Evolutionary conservation across 2,113 vertebrate species (phyloP), one percentile per base, ranked within the genome.

Genomic region (Fulmarus glacialis): DNA sequence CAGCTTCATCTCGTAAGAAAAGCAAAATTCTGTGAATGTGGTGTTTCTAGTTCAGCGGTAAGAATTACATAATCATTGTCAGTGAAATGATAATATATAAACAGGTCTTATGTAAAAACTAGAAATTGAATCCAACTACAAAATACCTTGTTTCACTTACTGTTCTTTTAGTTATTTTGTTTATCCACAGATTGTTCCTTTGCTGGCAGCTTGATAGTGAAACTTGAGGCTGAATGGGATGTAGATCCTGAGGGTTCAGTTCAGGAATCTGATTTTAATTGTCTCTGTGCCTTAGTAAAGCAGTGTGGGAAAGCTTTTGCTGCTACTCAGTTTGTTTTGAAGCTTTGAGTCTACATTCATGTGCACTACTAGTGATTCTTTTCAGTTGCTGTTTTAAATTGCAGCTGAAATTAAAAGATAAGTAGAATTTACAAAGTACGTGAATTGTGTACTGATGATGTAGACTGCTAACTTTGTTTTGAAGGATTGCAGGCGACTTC

Each of bases 401-500:
- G 3, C n/a, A 30, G 55, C 53, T 30, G 23, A 88, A 85, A 52
- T 72, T 4, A 45, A 91, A 71, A 64, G 22, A 7, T 72, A n/a
- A 38, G 8, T 50, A 58, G 50, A 47, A 63, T 63, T 70, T 74
- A 34, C 30, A 38, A 7, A 12, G 1, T 27, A 6, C 0, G 1
- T 47, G 11, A 78, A 11, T 59, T 5, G 0, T 43, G 16, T 52
- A 6, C 45, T 12, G 16, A 47, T 56, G n/a, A 81, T 67, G 29
- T 77, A 32, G 42, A n/a, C 60, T 87, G 66, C 89, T 81, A 16
- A 19, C 52, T 63, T 93, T 82, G 26, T 58, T 87, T 68, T 53
- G 23, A 71, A 99, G 99, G 99, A 52, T 98, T 99, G 95, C 99
- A 99, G 97, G 99, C 98, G 22, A 98, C 99, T 19, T 99, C 99